Conservation (phyloP, 2,888 invertebrate species). For the Ochropleura leucogaster region DNA sequence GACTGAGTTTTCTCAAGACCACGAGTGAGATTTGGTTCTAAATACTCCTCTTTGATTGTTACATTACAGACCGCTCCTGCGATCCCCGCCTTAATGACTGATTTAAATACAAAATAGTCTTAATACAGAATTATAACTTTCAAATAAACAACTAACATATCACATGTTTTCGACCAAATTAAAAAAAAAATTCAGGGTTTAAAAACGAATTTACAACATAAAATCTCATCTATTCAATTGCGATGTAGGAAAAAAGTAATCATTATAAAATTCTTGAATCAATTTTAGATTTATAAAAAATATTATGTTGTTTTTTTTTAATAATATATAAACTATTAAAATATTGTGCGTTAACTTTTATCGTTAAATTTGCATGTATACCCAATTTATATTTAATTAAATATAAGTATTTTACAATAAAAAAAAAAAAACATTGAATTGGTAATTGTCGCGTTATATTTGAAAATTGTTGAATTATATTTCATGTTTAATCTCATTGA, state of each 20-base stretch:
- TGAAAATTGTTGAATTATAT: conserved; percentile 18
- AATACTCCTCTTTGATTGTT: no score
- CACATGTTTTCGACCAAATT: conserved; percentile 34
- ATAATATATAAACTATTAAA: conserved; percentile 17
- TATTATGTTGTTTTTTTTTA: neutral
- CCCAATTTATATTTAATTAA: conserved; percentile 14
- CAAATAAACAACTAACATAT: conserved; percentile 41
- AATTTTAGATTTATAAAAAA: neutral
- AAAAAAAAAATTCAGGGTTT: conserved; percentile 37
- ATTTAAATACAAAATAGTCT: neutral
- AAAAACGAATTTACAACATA: conserved; percentile 46
- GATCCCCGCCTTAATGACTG: no score
- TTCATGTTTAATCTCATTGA: conserved; percentile 9
- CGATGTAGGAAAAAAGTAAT: neutral
- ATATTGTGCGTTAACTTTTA: conserved; percentile 28
- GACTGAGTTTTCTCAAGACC: no score
- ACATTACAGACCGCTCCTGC: no score
- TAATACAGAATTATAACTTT: neutral
- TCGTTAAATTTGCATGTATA: conserved; percentile 9
- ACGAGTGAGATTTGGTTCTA: no score
- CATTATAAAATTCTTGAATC: neutral
- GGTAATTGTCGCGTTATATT: conserved; percentile 30
- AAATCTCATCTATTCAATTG: neutral
- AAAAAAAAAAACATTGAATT: conserved; percentile 3
- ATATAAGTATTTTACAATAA: neutral